phyloP scores from a whole-genome alignment of 1,140 invertebrate genomes.

The Teleopsis dalmanni region DNA sequence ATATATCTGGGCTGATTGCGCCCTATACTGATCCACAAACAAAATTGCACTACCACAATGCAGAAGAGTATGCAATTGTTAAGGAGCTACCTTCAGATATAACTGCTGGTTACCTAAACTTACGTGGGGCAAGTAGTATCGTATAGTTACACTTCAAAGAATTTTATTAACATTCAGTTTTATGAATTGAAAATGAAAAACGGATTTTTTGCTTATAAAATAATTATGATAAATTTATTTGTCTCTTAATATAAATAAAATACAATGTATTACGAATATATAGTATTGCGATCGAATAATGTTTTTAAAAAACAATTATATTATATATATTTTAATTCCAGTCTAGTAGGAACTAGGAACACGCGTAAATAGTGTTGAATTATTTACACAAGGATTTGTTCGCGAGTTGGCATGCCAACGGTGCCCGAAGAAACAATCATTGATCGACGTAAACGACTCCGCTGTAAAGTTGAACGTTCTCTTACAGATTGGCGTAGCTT shows the following conservation, averaged over 20 bases:
- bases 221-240: background rate
- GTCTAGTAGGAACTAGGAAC: no score
- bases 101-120: constrained; percentile 75
- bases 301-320: no score
- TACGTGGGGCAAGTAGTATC: constrained; percentile 77
- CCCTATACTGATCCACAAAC: constrained; percentile 87
- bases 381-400: background rate
- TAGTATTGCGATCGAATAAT: no score
- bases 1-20: constrained; percentile 79
- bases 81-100: constrained; percentile 82
- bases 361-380: background rate
- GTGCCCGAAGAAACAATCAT: background rate
- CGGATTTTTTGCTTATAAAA: background rate
- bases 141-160: constrained; percentile 44
- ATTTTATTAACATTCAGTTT: background rate
- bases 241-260: no score
- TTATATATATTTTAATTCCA: no score
- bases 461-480: constrained; percentile 2
- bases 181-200: background rate
- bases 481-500: constrained; percentile 6
- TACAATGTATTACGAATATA: no score
- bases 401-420: background rate
- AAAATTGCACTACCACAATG: constrained; percentile 73
- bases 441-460: constrained; percentile 4
- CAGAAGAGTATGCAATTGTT: constrained; percentile 79